Conservation (phyloP, 2,888 invertebrate species). For the Bhutanitis thaidina region DNA sequence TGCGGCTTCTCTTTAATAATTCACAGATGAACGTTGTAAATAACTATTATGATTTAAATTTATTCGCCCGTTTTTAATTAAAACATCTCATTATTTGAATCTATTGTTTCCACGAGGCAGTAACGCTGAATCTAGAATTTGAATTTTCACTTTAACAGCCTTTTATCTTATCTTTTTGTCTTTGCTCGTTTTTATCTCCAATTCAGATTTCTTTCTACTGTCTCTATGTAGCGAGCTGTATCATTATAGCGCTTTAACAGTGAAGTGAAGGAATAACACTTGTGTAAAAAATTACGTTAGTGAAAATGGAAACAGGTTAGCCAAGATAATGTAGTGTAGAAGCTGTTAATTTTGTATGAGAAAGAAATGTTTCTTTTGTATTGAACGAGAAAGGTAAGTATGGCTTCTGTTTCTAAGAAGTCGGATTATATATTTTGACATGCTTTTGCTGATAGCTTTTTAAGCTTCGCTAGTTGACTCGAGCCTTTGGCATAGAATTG, state of each 20-base stretch:
- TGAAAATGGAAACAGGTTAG: conserved; percentile 19
- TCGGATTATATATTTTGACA: neutral
- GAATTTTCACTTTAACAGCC: neutral
- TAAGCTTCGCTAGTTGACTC: too few species aligned
- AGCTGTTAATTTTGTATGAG: neutral
- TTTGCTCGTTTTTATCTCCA: conserved; percentile 2
- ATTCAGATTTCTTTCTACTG: neutral
- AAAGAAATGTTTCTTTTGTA: conserved; percentile 1
- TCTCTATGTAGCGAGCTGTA: neutral
- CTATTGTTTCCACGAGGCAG: neutral
- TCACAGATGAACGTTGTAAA: too few species aligned
- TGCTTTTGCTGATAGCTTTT: too few species aligned
- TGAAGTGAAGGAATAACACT: neutral
- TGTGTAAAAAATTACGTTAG: neutral
- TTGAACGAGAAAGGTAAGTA: conserved; percentile 8
- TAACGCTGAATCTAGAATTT: neutral
- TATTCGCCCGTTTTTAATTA: neutral
- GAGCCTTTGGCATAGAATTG: too few species aligned
- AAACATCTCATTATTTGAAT: conserved; percentile 2
- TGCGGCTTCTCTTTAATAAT: too few species aligned
- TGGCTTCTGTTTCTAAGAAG: neutral
- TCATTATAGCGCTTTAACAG: neutral
- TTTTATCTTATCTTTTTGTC: conserved; percentile 13
- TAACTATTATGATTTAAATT: too few species aligned
- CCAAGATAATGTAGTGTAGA: neutral